Base-by-base conservation (phyloP, 2,113 vertebrate genomes). In the Stegastes partitus region DNA sequence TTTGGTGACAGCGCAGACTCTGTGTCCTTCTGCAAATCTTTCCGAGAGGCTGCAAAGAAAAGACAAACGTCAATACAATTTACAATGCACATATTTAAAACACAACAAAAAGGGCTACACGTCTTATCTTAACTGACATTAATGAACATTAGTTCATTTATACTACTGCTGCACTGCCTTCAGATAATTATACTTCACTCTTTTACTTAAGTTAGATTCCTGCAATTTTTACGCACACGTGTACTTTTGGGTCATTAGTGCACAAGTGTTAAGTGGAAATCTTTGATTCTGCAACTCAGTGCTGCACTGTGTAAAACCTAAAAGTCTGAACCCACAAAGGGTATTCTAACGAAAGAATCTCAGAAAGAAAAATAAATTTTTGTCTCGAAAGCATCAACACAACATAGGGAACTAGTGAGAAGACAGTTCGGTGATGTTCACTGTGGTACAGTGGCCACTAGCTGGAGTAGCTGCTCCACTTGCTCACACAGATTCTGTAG, bases 1-100 rank as follows among this genome's bases (percentile, higher is more conserved):
- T 92, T 80, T 2, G 90, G 31, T 11, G 94, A 91, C 47, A 89
- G 94, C 22, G 15, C 84, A 8, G 86, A 65, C 56, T 97, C 95
- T 63, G 91, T 89, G 72, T 96, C 96, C 88, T 94, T 98, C 21
- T 94, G 95, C 37, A 83, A 59, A 74, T 98, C 97, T 91, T 94
- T 98, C 88, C 96, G 96, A 2, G 90, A 81, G 28, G 91, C 96
- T 97, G 83, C 23, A 23, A 0, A 23, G 49, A 5, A 22, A 47
- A 55, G 3, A 31, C 21, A 34, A 3, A 26, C 15, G 15, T 58
- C 4, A 23, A 4, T 25, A 11, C 37, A 2, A 14, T 67, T 68
- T 31, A 51, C 26, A 12, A 67, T 39, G 2, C 2, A 9, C 15
- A 64, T 15, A 72, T 34, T 23, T 15, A 1, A 59, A 53, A 63